Conservation (phyloP, 2,888 invertebrate genomes). For the Peribatodes rhomboidaria region DNA sequence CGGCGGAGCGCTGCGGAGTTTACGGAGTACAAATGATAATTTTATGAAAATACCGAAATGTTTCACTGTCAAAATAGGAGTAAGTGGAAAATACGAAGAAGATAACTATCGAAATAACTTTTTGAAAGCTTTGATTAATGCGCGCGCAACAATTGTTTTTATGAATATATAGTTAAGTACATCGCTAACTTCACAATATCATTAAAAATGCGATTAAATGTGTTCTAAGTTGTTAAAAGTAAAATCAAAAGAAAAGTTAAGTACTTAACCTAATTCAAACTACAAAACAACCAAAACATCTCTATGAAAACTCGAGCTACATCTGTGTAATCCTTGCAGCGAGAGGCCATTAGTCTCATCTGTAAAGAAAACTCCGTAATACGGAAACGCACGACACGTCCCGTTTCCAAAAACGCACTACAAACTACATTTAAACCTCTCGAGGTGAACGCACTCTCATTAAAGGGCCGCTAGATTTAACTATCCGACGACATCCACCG, state of each 20-base stretch:
- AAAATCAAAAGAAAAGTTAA: not conserved
- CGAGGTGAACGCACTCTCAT: slow-evolving; percentile 83
- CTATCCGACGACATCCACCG: slow-evolving; percentile 59
- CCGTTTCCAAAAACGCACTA: slow-evolving; percentile 76
- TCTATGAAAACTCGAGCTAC: slow-evolving; percentile 19
- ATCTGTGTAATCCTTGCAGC: slow-evolving; percentile 38
- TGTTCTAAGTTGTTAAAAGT: not conserved
- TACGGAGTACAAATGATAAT: slow-evolving; percentile 64
- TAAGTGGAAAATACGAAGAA: not conserved
- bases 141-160: not conserved
- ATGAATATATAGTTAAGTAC: no score
- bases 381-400: slow-evolving; percentile 74
- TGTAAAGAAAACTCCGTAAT: slow-evolving; percentile 60
- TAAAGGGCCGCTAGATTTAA: slow-evolving; percentile 78
- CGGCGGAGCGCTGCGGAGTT: slow-evolving; percentile 53
- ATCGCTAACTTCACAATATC: not conserved
- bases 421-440: slow-evolving; percentile 71
- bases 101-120: slow-evolving; percentile 1
- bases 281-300: slow-evolving; percentile 20
- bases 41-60: slow-evolving; percentile 59
- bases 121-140: not conserved
- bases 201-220: not conserved
- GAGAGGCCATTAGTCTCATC: slow-evolving; percentile 51
- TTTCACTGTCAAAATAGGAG: slow-evolving; percentile 33
- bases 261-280: slow-evolving; percentile 8